These are phyloP conservation scores for Drosophila trichaetosa DNA, from an alignment of 2,888 invertebrate genomes.

Conservation along the genomic window DNA sequence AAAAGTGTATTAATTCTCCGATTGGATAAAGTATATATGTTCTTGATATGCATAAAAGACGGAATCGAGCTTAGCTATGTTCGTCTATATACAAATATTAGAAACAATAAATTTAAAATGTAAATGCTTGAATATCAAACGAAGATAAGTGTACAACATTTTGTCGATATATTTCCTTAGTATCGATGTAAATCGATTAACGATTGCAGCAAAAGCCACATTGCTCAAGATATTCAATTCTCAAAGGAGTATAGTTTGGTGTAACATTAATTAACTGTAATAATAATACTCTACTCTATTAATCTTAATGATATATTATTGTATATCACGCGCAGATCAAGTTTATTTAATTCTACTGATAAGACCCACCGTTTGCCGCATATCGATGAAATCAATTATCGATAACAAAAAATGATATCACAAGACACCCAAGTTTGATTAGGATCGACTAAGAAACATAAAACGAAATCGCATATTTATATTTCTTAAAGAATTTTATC, in stretches of 20 bases:
- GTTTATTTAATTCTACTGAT: no score
- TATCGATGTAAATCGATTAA: not conserved
- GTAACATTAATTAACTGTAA: not conserved
- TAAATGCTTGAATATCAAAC: not conserved
- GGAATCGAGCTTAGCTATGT: not conserved
- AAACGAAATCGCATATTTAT: not conserved
- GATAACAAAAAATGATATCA: not conserved
- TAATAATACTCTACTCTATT: not conserved
- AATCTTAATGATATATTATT: no score
- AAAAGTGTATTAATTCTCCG: not conserved
- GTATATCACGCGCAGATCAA: not conserved
- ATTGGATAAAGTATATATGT: not conserved
- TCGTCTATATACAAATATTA: not conserved
- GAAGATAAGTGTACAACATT: accelerated
- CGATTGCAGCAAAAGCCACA: not conserved
- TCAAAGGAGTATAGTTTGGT: not conserved
- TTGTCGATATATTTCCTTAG: not conserved
- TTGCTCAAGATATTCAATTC: not conserved
- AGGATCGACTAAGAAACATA: not conserved
- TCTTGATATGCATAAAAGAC: not conserved
- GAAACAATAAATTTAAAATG: not conserved
- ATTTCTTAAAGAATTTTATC: not conserved
- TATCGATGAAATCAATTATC: not conserved
- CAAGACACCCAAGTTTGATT: not conserved
- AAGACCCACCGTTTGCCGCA: no score